Percentiles rank a stretch among this genome's conserved stretches.
These are phyloP conservation scores for Wiebesia pumilae DNA, from an alignment of 1,140 invertebrate genomes.

Conservation along the genomic window DNA sequence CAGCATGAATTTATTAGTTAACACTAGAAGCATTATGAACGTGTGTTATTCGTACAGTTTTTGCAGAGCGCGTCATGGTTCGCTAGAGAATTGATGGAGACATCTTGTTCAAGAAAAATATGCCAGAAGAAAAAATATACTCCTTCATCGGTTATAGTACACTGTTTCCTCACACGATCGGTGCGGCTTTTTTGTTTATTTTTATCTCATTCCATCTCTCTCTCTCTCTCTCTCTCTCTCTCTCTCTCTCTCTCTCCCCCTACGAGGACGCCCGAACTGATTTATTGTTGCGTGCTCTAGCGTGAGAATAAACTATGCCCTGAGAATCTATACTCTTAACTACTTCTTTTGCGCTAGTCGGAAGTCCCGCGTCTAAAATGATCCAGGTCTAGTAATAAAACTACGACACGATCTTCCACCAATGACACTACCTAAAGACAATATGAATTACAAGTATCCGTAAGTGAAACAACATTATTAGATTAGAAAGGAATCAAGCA, in stretches of 20 bases:
- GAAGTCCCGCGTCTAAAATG: constrained; percentile 32
- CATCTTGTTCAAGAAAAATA: constrained; percentile 55
- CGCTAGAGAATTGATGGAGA: constrained; percentile 61
- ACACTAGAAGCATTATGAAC: constrained; percentile 48
- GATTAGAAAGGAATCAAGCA: neutral
- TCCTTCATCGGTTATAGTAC: constrained; percentile 54
- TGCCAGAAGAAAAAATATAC: constrained; percentile 53
- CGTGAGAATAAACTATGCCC: constrained; percentile 43
- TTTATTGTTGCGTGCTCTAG: constrained; percentile 42
- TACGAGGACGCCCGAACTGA: constrained; percentile 32
- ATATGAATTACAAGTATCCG: neutral
- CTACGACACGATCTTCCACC: neutral
- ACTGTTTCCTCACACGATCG: constrained; percentile 45
- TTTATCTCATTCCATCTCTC: neutral
- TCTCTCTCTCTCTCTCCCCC: constrained; percentile 6
- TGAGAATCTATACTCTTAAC: neutral
- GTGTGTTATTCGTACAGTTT: constrained; percentile 48
- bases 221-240: constrained; percentile 20
- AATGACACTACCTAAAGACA: neutral
- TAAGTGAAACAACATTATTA: neutral
- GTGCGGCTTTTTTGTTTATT: constrained; percentile 25
- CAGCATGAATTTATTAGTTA: constrained; percentile 18
- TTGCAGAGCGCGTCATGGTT: constrained; percentile 44
- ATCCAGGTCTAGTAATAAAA: constrained; percentile 18
- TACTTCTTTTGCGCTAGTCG: neutral